These are phyloP conservation scores for Biston betularia DNA, from an alignment of 2,888 invertebrate species.

Conservation along the genomic window DNA sequence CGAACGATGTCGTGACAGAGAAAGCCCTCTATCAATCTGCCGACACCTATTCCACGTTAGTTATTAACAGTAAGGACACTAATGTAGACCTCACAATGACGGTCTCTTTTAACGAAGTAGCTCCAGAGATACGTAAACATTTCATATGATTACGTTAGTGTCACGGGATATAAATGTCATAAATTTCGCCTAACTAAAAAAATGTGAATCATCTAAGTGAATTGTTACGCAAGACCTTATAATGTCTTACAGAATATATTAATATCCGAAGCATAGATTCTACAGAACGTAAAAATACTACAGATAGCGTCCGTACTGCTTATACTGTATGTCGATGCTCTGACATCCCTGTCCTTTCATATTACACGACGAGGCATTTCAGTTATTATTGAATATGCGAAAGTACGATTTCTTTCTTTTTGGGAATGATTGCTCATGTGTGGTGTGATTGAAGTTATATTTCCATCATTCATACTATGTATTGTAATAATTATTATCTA, in stretches of 20 bases:
- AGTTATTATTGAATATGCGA: slow-evolving; percentile 66
- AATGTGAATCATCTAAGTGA: no score
- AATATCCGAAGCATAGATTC: no score
- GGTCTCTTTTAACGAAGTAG: no score
- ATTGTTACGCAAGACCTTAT: no score
- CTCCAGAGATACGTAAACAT: no score
- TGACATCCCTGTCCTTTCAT: slow-evolving; percentile 66
- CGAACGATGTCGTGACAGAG: slow-evolving; percentile 73
- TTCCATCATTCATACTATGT: neutral
- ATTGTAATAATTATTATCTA: no score
- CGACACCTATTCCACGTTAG: slow-evolving; percentile 62
- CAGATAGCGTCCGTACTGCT: slow-evolving; percentile 13
- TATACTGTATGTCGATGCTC: slow-evolving; percentile 41
- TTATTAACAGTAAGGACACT: slow-evolving; percentile 15
- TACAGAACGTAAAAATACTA: no score
- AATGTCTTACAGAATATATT: no score
- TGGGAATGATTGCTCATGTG: slow-evolving; percentile 38
- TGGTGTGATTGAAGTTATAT: slow-evolving; percentile 1
- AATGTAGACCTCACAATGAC: no score
- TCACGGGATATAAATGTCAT: no score
- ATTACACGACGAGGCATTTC: slow-evolving; percentile 65
- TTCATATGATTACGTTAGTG: no score
- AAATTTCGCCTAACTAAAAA: no score
- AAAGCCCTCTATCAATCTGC: slow-evolving; percentile 76
- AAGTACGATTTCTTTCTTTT: slow-evolving; percentile 58